Base-by-base conservation (phyloP, 2,113 vertebrate species). In the Montifringilla adamsi region DNA sequence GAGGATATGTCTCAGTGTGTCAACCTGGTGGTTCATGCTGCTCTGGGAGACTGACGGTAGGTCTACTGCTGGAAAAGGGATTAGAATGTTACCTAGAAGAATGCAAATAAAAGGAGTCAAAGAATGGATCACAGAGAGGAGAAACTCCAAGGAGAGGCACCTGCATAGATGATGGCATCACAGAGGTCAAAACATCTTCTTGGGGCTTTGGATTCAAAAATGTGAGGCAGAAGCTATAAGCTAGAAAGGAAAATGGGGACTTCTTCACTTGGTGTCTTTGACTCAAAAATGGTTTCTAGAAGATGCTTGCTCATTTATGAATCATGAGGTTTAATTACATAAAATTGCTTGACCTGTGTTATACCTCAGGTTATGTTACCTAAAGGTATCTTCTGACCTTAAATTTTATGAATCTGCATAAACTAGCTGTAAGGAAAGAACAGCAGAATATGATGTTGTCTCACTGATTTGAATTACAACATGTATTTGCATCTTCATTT, bases 371-470 rank as follows among this genome's bases (percentile, higher is more conserved):
- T 86, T 94, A 64, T 90, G 87, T 94, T 83, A 94, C 89, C 92
- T 96, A 84, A 94, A 89, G 92, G 94, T 93, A 90, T 89, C 86
- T 90, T 95, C 90, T 90, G 85, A 87, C 92, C 80, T 94, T 93
- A 95, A 90, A 92, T 78, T 90, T 86, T 75, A 89, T 66, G 73
- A 78, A 87, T 89, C 89, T 88, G 86, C 92, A 95, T 80, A 77
- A 91, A 88, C 69, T 69, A 87, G 90, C 76, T 92, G 53, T 55
- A 95, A 96, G 90, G 92, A 87, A 95, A 75, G 53, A 94, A 56
- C 0, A 2, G 31, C 43, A 87, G 88, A 89, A 94, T 63, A 84
- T 56, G 62, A 81, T 90, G 52, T 67, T 96, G 72, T 89, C 93
- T 93, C 80, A 64, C 73, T 92, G 86, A 93, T 95, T 93, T 95